Base-by-base conservation (phyloP, 2,888 invertebrate genomes). In the Parasteatoda lunata region DNA sequence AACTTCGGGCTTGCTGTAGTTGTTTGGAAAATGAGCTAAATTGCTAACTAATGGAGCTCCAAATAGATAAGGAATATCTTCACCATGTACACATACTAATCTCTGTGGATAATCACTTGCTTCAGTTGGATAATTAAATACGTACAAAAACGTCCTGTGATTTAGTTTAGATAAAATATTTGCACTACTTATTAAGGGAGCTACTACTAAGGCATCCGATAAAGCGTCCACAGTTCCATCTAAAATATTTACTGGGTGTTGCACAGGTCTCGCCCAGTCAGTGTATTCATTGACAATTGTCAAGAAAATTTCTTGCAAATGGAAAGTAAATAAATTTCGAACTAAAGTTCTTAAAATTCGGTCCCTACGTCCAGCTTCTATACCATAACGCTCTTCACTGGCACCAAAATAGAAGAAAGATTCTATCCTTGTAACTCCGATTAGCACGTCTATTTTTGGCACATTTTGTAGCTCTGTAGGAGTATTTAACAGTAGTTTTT, bases 231-330 rank as follows among this genome's bases (percentile, higher is more conserved):
- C 93, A 0, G 98, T 96, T 92, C 90, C 92, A 88, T 93, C 92
- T 11, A 93, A 90, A 68, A 93, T 91, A 45, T 92, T 91, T 75
- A 91, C 91, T 30, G 92, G 91, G 88, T 93, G 92, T 11, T 90
- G 90, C 13, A 89, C 89, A 2, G 97, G 96, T 89, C 96, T 93
- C 92, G 96, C 97, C 98, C 98, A 98, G 92, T 98, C 97, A 7
- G 97, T 98, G 92, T 98, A 98, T 91, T 98, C 97, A 92, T 98
- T 97, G 90, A 97, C 96, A 90, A 98, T 96, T 89, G 98, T 97
- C 92, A 90, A 78, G 75, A 90, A 90, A 13, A 90, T 90, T 79
- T 90, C 90, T 87, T 90, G 90, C 90, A 97, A 94, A 91, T 97
- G 97, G 92, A 95, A 97, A 89, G 95, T 95, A 93, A 95, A 97